These are phyloP conservation scores for Siniperca obscura DNA, from an alignment of 2,797 vertebrate genomes.

Conservation along the genomic window DNA sequence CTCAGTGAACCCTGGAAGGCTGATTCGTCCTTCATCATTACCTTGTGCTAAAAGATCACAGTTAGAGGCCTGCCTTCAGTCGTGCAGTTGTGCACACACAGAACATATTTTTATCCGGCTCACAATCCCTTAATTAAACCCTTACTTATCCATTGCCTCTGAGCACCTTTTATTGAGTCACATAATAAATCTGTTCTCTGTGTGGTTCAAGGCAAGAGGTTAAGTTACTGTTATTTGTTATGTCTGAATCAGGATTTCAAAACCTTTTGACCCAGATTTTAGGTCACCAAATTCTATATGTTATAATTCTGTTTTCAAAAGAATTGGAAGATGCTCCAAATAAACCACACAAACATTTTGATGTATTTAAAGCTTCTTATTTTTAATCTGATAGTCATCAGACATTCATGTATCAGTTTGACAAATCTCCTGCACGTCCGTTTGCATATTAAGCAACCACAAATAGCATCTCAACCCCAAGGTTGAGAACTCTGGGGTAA, in stretches of 20 bases:
- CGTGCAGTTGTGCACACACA: slow-evolving; percentile 37
- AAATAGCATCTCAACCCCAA: slow-evolving; percentile 62
- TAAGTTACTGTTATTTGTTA: slow-evolving; percentile 15
- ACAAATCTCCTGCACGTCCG: slow-evolving; percentile 56
- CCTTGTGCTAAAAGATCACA: slow-evolving; percentile 78
- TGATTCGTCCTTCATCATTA: slow-evolving; percentile 76
- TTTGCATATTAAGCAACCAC: slow-evolving; percentile 65
- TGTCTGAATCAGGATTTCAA: slow-evolving; percentile 29
- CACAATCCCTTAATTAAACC: slow-evolving; percentile 57
- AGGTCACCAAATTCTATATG: slow-evolving; percentile 15
- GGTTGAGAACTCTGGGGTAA: slow-evolving; percentile 60
- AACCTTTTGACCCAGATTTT: slow-evolving; percentile 31
- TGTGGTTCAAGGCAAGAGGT: slow-evolving; percentile 30
- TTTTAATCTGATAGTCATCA: slow-evolving; percentile 42
- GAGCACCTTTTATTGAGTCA: slow-evolving; percentile 50
- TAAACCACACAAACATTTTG: slow-evolving; percentile 15
- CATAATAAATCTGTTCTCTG: slow-evolving; percentile 54
- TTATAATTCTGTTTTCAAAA: slow-evolving; percentile 31
- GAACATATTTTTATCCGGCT: slow-evolving; percentile 55
- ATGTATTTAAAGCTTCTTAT: slow-evolving; percentile 29
- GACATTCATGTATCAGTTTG: slow-evolving; percentile 45
- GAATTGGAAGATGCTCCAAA: slow-evolving; percentile 4
- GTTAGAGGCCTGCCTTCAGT: slow-evolving; percentile 41
- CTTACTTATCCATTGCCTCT: slow-evolving; percentile 45
- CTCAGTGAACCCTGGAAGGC: slow-evolving; percentile 76